Evolutionary conservation across 2,888 invertebrate genomes (phyloP).

Genomic region (Synergus gifuensis): DNA sequence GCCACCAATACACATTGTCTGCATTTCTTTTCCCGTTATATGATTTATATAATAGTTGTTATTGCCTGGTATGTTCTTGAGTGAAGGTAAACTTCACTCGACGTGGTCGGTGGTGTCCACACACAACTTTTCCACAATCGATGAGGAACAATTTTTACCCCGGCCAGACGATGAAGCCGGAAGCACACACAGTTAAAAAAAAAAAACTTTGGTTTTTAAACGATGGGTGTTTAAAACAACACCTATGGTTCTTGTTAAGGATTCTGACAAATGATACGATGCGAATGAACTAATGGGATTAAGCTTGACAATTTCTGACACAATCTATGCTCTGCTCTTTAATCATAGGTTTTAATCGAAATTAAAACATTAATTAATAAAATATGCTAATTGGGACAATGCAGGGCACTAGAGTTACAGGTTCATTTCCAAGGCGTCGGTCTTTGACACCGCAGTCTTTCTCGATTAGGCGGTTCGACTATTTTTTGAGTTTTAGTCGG

Average conservation of each 20-base stretch:
- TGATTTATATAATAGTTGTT: conserved; percentile 59
- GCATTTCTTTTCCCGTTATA: conserved; percentile 76
- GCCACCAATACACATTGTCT: conserved; percentile 84
- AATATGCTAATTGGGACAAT: background rate
- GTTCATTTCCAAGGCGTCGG: conserved; percentile 11
- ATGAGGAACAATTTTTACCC: conserved; percentile 30
- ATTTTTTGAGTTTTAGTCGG: conserved; percentile 4
- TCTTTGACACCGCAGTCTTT: conserved; percentile 43
- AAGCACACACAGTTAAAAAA: conserved; percentile 39
- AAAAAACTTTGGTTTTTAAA: conserved; percentile 37
- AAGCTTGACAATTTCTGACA: conserved; percentile 16
- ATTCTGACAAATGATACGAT: conserved; percentile 47
- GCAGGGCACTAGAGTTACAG: conserved; percentile 27
- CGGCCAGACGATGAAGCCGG: conserved; percentile 11
- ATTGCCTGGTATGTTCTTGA: conserved; percentile 52
- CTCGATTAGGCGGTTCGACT: conserved; percentile 13
- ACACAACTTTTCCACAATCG: conserved; percentile 3
- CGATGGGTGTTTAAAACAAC: conserved; percentile 4
- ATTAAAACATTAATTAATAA: conserved; percentile 8
- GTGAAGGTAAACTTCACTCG: conserved; percentile 59
- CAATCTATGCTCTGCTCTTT: conserved; percentile 42
- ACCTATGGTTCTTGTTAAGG: background rate
- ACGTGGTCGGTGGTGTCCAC: conserved; percentile 46
- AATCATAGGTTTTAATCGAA: conserved; percentile 14
- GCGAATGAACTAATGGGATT: conserved; percentile 44